A percentile compares a stretch with the other conserved stretches of the same genome.
Evolutionary conservation across 2,797 vertebrate genomes (phyloP).

Genomic region (Mormyrops boulengeri): DNA sequence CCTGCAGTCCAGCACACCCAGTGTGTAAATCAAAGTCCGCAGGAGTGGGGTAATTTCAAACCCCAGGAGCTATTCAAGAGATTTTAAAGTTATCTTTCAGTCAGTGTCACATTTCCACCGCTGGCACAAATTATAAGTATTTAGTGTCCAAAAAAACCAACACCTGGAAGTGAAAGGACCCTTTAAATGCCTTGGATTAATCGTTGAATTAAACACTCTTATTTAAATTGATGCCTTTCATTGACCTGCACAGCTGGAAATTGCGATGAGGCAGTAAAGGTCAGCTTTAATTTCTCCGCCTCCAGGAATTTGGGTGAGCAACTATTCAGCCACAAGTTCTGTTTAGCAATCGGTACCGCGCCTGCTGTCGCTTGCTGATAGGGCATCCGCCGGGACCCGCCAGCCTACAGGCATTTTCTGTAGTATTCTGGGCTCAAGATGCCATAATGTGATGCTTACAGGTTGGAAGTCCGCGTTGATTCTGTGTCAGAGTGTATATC

Average conservation of each 20-base stretch:
- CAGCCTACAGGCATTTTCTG: background rate
- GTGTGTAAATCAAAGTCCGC: background rate
- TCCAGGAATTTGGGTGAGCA: background rate
- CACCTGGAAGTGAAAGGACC: background rate
- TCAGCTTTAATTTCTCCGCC: background rate
- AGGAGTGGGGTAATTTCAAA: background rate
- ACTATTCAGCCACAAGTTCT: background rate
- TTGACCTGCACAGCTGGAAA: background rate
- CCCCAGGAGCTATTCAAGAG: background rate
- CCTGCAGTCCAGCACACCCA: background rate
- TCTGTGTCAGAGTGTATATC: background rate
- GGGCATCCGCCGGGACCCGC: background rate
- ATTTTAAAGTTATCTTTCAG: background rate
- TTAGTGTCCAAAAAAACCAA: background rate
- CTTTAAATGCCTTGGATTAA: background rate
- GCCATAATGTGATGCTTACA: background rate
- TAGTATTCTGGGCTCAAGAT: background rate
- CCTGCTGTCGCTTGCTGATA: background rate
- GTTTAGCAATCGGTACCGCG: background rate
- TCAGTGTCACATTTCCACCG: background rate
- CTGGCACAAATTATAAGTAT: background rate
- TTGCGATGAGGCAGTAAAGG: background rate
- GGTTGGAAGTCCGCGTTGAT: background rate
- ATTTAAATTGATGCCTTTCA: background rate
- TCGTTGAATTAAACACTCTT: background rate